A percentile compares a stretch with the other conserved stretches of the same genome.
These are phyloP conservation scores for Laspeyria flexula DNA, from an alignment of 2,888 invertebrate species.

Conservation along the genomic window DNA sequence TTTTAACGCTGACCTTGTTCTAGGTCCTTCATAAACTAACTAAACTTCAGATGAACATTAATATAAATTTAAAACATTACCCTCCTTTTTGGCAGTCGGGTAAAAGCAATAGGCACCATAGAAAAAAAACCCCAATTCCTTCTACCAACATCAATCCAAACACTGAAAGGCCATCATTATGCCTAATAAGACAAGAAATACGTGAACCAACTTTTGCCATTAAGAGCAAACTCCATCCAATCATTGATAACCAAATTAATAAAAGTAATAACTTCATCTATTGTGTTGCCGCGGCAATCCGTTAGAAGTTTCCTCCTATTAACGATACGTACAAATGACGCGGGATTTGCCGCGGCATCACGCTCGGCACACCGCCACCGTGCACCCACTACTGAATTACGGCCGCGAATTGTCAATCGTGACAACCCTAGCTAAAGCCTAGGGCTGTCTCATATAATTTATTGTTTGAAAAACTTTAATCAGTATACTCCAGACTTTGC, in stretches of 20 bases:
- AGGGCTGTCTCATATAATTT: slow-evolving; percentile 13
- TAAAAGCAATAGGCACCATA: no score
- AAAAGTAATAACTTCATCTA: slow-evolving; percentile 33
- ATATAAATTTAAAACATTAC: no score
- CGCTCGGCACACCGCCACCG: slow-evolving; percentile 22
- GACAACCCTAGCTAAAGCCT: slow-evolving; percentile 1
- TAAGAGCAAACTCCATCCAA: slow-evolving; percentile 1
- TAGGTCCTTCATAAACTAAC: no score
- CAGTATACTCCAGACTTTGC: background rate
- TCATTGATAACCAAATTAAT: slow-evolving; percentile 18
- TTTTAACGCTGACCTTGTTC: no score
- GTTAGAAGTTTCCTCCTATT: slow-evolving; percentile 28
- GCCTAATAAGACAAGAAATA: background rate
- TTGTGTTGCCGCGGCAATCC: slow-evolving; percentile 29
- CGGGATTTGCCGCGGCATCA: slow-evolving; percentile 16
- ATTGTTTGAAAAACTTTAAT: background rate
- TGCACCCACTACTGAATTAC: slow-evolving; percentile 50
- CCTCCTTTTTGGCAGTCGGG: no score
- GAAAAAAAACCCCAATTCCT: no score
- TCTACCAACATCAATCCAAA: no score
- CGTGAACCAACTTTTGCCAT: slow-evolving; percentile 1
- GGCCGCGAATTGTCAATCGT: slow-evolving; percentile 45
- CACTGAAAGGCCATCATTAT: background rate
- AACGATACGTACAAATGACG: slow-evolving; percentile 33
- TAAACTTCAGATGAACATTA: no score